phyloP scores from a whole-genome alignment of 30 jellyfish, hydroid and myxozoan species.

The Pseudorhiza aurosa region DNA sequence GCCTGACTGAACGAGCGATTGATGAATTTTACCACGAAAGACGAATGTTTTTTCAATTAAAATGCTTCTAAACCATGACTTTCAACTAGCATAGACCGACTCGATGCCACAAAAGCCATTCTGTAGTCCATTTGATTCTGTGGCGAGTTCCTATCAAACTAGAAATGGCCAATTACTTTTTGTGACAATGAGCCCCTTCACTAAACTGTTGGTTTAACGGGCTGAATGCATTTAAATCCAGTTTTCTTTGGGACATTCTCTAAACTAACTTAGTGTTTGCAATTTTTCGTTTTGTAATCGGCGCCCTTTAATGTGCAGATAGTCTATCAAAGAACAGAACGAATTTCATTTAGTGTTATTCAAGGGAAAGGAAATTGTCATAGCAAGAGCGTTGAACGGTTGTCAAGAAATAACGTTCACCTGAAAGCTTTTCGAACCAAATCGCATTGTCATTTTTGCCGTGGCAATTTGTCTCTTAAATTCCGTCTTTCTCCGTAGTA shows the following conservation, averaged over 20 bases:
- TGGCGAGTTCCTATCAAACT: background rate
- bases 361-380: background rate
- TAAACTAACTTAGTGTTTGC: background rate
- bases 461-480: too few relatives aligned
- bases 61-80: background rate
- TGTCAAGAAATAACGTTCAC: background rate
- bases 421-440: too few relatives aligned
- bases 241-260: background rate
- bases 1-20: background rate
- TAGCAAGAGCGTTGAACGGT: background rate
- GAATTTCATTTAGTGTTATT: background rate
- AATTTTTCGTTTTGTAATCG: background rate
- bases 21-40: background rate
- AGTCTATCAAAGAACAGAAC: too few relatives aligned
- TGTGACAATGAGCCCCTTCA: background rate
- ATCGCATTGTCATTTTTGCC: too few relatives aligned
- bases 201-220: constrained; percentile 1
- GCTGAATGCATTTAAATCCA: background rate
- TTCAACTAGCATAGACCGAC: background rate
- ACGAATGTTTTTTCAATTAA: constrained; percentile 8
- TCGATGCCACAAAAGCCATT: background rate
- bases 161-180: background rate
- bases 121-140: background rate
- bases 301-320: background rate
- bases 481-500: too few relatives aligned